Conservation (phyloP, 2,797 vertebrate species). For the Sebastes vulpes region DNA sequence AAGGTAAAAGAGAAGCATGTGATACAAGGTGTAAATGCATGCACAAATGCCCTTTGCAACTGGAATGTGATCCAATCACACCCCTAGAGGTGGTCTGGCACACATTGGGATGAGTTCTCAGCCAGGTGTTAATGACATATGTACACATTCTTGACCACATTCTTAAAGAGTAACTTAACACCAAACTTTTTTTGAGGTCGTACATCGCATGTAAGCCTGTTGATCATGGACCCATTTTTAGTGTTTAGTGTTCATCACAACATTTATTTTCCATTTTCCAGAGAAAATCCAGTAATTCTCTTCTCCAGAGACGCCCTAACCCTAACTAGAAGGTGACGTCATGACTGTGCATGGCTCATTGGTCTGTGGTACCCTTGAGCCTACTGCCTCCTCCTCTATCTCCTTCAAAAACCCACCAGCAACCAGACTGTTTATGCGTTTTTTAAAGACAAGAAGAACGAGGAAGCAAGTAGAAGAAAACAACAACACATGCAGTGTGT, state of each 20-base stretch:
- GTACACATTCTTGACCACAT: neutral
- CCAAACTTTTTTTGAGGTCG: neutral
- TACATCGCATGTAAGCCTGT: neutral
- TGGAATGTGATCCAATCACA: neutral
- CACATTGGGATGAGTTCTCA: neutral
- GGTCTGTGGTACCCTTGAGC: too few species aligned
- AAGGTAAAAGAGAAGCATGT: neutral
- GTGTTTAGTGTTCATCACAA: neutral
- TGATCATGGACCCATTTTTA: neutral
- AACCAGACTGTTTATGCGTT: neutral
- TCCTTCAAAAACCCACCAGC: neutral
- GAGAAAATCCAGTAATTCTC: too few species aligned
- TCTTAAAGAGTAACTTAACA: neutral
- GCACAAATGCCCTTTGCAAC: neutral
- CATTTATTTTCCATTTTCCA: too few species aligned
- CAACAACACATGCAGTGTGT: too few species aligned
- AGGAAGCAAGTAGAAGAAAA: neutral
- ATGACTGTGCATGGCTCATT: too few species aligned
- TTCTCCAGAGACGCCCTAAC: too few species aligned
- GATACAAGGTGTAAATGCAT: neutral
- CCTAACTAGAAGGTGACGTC: too few species aligned
- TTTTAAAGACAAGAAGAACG: neutral
- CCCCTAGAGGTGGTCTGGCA: neutral
- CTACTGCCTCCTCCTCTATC: too few species aligned
- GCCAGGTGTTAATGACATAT: neutral